Evolutionary conservation across 2,888 invertebrate genomes (phyloP).

Genomic region (Dioctria rufipes): DNA sequence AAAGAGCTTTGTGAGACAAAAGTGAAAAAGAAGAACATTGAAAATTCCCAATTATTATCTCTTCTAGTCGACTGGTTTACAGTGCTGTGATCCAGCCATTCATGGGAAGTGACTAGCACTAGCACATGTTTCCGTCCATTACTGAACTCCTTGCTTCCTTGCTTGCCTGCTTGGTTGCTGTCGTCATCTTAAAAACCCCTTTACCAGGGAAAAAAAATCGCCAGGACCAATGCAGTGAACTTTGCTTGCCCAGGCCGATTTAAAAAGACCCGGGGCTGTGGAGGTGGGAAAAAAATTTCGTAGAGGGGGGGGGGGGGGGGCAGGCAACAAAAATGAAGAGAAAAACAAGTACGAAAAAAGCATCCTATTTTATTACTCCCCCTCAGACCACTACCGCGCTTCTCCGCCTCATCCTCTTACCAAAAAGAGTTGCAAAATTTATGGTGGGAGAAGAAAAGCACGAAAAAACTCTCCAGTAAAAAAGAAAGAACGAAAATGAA

Average conservation of each 20-base stretch:
- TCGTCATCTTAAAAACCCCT: conserved; percentile 43
- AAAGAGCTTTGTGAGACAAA: conserved; percentile 2
- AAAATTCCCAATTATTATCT: conserved; percentile 56
- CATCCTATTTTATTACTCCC: conserved; percentile 39
- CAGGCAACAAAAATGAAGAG: background rate
- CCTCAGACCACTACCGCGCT: background rate
- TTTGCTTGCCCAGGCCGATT: conserved; percentile 18
- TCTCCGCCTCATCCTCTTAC: background rate
- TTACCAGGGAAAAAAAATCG: conserved; percentile 20
- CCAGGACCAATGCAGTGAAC: conserved; percentile 15
- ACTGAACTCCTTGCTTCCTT: background rate
- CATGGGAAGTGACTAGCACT: conserved; percentile 45
- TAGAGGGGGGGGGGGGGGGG: background rate
- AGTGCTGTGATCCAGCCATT: conserved; percentile 32
- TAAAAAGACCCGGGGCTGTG: background rate
- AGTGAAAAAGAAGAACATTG: conserved; percentile 32
- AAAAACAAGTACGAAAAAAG: conserved; percentile 22
- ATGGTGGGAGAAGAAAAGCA: conserved; percentile 25
- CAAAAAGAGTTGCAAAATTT: conserved; percentile 17
- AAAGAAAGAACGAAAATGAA: conserved; percentile 44
- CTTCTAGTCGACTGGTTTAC: conserved; percentile 54
- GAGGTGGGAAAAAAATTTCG: too few relatives aligned
- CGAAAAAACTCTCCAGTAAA: background rate
- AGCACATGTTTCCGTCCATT: conserved; percentile 54
- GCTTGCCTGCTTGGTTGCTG: background rate